Base-by-base conservation (phyloP, 2,888 invertebrate genomes). In the Melolontha melolontha region DNA sequence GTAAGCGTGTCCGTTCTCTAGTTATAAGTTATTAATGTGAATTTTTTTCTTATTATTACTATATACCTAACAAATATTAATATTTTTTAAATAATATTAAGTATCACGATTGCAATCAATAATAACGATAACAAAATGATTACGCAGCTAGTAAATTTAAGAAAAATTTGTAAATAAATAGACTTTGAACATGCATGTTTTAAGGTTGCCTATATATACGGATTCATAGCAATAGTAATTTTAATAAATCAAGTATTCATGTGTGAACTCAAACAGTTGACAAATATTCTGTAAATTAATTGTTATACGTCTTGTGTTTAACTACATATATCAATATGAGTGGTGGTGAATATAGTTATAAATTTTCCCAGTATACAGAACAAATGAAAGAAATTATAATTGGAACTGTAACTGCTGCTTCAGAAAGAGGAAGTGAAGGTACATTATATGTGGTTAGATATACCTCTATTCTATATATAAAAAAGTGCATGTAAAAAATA, bases 401-500 rank as follows among this genome's bases (percentile, higher is more conserved):
- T 70, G 79, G 79, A 66, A 67, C 73, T 7, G 73, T 75, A 12
- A 69, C 66, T 50, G 72, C 71, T 62, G 79, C 80, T 2, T 78
- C 78, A 16, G 78, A 79, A 55, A 76, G 74, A 64, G 79, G 79
- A 64, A 73, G 75, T 55, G 78, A 79, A 79, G 80, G 81, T 81
- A 79, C 71, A 70, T 42, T 27, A 41, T 39, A 64, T 62, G 44
- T 59, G 29, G 41, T 42, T 64, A 51, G 22, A 40, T n/a, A 39
- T 14, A 7, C 12, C 11, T 29, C 47, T 44, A 52, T 50, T n/a
- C 12, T 29, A 17, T 17, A 40, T 51, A 16, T 40, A 47, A 12
- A 42, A 55, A 27, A 42, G 63, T 51, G 22, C 68, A 52, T 12
- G 16, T 14, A 49, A 49, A 8, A 65, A 66, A 63, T 52, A 39